A percentile compares a stretch with the other conserved stretches of the same genome.
phyloP scores from a whole-genome alignment of 2,888 invertebrate species.

The Lamproptera curius region DNA sequence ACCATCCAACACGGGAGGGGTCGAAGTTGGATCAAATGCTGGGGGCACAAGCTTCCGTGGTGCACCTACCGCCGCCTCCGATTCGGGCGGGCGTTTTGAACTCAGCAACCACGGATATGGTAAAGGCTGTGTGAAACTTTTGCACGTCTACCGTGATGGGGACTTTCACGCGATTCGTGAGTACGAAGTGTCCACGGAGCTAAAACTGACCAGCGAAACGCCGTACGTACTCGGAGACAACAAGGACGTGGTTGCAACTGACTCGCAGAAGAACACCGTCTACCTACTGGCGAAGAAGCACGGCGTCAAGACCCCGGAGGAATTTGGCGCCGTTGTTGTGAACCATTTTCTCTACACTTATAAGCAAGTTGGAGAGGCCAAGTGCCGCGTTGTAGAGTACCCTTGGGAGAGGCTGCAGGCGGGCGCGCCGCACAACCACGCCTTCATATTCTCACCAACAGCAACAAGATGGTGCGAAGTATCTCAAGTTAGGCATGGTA shows the following conservation, averaged over 20 bases:
- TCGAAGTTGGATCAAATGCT: slow-evolving; percentile 30
- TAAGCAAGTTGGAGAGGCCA: slow-evolving; percentile 84
- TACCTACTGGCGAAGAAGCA: slow-evolving; percentile 87
- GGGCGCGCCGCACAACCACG: slow-evolving; percentile 83
- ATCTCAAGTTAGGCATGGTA: slow-evolving; percentile 82
- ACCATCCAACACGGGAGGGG: slow-evolving; percentile 63
- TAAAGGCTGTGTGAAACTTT: slow-evolving; percentile 85
- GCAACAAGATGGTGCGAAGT: slow-evolving; percentile 84
- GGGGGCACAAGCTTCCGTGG: slow-evolving; percentile 29
- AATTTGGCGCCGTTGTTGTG: slow-evolving; percentile 85
- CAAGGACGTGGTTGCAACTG: slow-evolving; percentile 88
- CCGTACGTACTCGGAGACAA: slow-evolving; percentile 88
- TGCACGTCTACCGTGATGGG: slow-evolving; percentile 83
- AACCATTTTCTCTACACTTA: slow-evolving; percentile 87
- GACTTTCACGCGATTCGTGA: slow-evolving; percentile 84
- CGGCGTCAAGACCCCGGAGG: slow-evolving; percentile 87
- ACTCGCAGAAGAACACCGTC: slow-evolving; percentile 90
- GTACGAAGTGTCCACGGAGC: slow-evolving; percentile 83
- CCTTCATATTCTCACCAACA: slow-evolving; percentile 84
- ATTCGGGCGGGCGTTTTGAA: slow-evolving; percentile 75
- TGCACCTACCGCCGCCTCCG: slow-evolving; percentile 57
- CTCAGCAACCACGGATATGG: slow-evolving; percentile 84
- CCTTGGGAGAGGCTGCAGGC: slow-evolving; percentile 85
- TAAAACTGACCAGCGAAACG: slow-evolving; percentile 82
- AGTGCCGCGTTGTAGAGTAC: slow-evolving; percentile 84